A percentile compares a stretch with the other conserved stretches of the same genome.
Evolutionary conservation across 2,888 invertebrate species (phyloP).

Genomic region (Eilema griseolum): DNA sequence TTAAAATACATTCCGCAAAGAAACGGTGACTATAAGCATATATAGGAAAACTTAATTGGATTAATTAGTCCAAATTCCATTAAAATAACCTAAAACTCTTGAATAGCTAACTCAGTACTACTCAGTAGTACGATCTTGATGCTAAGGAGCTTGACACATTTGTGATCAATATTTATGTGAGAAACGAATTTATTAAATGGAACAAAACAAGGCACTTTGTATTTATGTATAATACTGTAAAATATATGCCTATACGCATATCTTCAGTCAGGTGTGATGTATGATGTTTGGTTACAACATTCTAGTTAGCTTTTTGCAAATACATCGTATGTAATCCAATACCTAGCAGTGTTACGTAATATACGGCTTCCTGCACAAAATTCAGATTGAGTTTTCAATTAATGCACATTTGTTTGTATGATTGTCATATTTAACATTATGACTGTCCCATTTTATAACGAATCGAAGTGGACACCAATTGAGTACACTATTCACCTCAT

Average conservation of each 20-base stretch:
- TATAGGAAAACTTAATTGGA: not conserved
- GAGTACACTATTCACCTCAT: constrained; percentile 23
- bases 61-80: not conserved
- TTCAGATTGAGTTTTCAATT: constrained; percentile 13
- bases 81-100: not conserved
- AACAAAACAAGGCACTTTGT: not conserved
- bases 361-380: constrained; percentile 15
- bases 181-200: not conserved
- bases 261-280: constrained; percentile 1
- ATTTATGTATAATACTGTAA: not conserved
- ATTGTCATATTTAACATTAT: constrained; percentile 14
- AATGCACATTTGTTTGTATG: constrained; percentile 17
- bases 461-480: constrained; percentile 41
- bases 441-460: constrained; percentile 27
- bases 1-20: too few relatives aligned
- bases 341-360: constrained; percentile 14
- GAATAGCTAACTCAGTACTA: not conserved
- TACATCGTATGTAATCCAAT: constrained; percentile 4
- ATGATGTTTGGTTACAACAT: constrained; percentile 4
- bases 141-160: not conserved
- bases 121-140: not conserved
- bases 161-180: not conserved
- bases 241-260: not conserved
- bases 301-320: constrained; percentile 1
- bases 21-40: not conserved